Base-by-base conservation (phyloP, 2,888 invertebrate species). In the Lordiphosa andalusiaca region DNA sequence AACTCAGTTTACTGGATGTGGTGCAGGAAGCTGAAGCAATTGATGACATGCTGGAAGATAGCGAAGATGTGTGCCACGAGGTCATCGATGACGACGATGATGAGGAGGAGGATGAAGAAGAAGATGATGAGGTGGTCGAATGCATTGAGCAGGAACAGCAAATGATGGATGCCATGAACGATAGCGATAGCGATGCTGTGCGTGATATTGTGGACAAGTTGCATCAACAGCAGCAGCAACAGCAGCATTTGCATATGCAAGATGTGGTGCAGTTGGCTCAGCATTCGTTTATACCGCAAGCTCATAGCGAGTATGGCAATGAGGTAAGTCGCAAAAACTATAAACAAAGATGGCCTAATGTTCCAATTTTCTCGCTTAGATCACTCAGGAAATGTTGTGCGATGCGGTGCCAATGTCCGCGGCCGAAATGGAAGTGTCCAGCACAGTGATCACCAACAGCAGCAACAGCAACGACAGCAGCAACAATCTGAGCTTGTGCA, bases 391-490 rank as follows among this genome's bases (percentile, higher is more conserved):
- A 86, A 91, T 92, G 39, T 91, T 92, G 1, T 85, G 92, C 40
- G 92, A 92, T 87, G 92, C 73, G 6, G 75, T 92, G 23, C 92
- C 92, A 1, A 87, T 93, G 74, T 92, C 92, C 1, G 86, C 87
- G 4, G 92, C 92, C 5, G 93, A 93, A 88, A 92, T 92, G 78
- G 91, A 91, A 64, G 91, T 92, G 1, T 91, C 92, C 6, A 92
- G 92, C 75, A 91, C 92, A 1, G 91, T 91, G 4, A 73, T 87
- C 38, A 87, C 88, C n/a, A 89, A 87, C 59, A 87, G 81, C 71
- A 86, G 78, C 72, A 89, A 88, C 59, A 88, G 87, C 30, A 88
- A 88, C 19, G 89, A 88, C 54, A 87, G 89, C 56, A 84, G 77
- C 67, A 87, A 87, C 35, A 88, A 88, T 19, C 58, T 87, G 35